phyloP scores from a whole-genome alignment of 2,113 vertebrate species.

The Lepus timidus region DNA sequence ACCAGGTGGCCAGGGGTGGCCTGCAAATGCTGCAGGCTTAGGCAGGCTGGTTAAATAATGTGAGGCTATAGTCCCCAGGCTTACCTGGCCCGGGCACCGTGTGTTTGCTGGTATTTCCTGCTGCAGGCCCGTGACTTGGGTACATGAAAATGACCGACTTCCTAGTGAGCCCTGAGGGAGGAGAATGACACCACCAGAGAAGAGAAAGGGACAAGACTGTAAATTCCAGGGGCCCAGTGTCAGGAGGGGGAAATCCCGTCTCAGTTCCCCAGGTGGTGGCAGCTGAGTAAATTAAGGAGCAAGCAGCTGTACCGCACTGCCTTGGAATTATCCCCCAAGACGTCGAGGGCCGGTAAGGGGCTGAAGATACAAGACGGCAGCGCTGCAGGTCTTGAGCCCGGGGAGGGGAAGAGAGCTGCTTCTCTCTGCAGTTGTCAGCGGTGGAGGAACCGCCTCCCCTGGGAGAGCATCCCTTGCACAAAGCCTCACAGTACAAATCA shows the following conservation, averaged over 20 bases:
- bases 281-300: slow-evolving; percentile 79
- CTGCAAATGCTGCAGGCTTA: neutral
- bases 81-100: neutral
- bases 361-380: slow-evolving; percentile 68
- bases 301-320: slow-evolving; percentile 76
- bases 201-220: slow-evolving; percentile 63
- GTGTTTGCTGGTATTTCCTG: slow-evolving; percentile 38
- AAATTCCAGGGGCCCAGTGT: slow-evolving; percentile 67
- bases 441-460: slow-evolving; percentile 53
- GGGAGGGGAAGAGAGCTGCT: slow-evolving; percentile 54
- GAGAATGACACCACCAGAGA: slow-evolving; percentile 50
- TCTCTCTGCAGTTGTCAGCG: slow-evolving; percentile 60
- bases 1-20: neutral
- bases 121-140: neutral
- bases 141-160: slow-evolving; percentile 68
- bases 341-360: slow-evolving; percentile 58
- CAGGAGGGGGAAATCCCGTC: slow-evolving; percentile 61
- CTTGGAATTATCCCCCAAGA: slow-evolving; percentile 71
- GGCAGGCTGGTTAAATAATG: neutral
- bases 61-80: neutral
- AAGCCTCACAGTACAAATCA: slow-evolving; percentile 35
- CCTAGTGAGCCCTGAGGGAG: neutral
- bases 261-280: slow-evolving; percentile 77
- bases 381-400: neutral
- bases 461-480: slow-evolving; percentile 41